Evolutionary conservation across 2,888 invertebrate genomes (phyloP).

Genomic region (Malthinus seriepunctatus): DNA sequence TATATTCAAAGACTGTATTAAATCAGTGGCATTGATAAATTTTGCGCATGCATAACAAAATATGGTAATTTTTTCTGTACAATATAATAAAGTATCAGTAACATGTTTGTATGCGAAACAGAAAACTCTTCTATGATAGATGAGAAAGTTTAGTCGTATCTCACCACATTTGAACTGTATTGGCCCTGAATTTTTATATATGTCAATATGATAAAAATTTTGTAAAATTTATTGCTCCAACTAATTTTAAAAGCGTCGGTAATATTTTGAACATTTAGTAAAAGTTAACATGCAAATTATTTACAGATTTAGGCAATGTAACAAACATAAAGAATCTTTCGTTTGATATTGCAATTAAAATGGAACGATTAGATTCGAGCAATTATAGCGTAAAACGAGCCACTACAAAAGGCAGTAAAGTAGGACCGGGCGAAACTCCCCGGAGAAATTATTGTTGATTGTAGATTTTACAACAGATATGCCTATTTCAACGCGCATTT

Average conservation of each 20-base stretch:
- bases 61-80: conserved; percentile 22
- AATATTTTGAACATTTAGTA: background rate
- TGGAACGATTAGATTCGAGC: conserved; percentile 23
- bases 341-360: conserved; percentile 20
- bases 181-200: conserved; percentile 33
- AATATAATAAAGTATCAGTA: conserved; percentile 20
- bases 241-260: conserved; percentile 7
- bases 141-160: conserved; percentile 39
- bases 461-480: conserved; percentile 29
- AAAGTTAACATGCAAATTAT: background rate
- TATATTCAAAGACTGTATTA: conserved; percentile 12
- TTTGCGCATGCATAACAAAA: conserved; percentile 23
- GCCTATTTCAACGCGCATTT: conserved; percentile 25
- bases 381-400: conserved; percentile 25
- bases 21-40: conserved; percentile 15
- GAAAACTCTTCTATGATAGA: conserved; percentile 39
- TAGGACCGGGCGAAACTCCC: conserved; percentile 25
- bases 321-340: conserved; percentile 13
- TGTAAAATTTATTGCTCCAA: conserved; percentile 14
- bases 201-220: conserved; percentile 31
- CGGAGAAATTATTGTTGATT: conserved; percentile 29
- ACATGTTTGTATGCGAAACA: conserved; percentile 37
- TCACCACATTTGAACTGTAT: conserved; percentile 32
- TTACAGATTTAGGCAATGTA: conserved; percentile 8
- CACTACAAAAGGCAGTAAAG: conserved; percentile 28